Evolutionary conservation across 2,888 invertebrate species (phyloP), one percentile per base, ranked within the genome.

Genomic region (Thereva unica): DNA sequence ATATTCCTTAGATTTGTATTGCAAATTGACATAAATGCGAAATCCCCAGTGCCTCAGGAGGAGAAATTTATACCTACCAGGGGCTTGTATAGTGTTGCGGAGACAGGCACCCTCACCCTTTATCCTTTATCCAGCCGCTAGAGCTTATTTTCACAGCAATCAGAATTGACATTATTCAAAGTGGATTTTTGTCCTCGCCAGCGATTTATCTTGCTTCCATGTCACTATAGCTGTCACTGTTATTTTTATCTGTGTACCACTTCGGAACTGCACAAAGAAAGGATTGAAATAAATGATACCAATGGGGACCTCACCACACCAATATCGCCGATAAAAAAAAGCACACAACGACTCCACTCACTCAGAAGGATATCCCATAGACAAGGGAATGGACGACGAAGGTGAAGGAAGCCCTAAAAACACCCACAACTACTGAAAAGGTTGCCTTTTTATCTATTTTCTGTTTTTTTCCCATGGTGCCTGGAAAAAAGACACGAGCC

Each of bases 251-350:
- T 64, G 42, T 41, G 53, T 53, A 52, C 42, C 53, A 52, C 10
- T 53, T 40, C 12, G n/a, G 37, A 45, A 45, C 42, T 53, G 59
- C 59, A 59, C 49, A 64, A 64, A 52, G 53, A 50, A 53, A 54
- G 55, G 53, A 64, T 64, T 64, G 55, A 64, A 64, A 64, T 64
- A 64, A 64, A 64, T 64, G 64, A 64, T 64, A 47, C 64, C 64
- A 47, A 54, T 49, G 47, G 64, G 55, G 64, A 64, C 55, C 23
- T 34, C 23, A 52, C 44, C 45, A 45, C 5, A 44, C 61, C 61
- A 53, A 35, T 35, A 23, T 41, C 23, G 63, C 49, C 38, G 59
- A 59, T 59, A 47, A 59, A 59, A 59, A 59, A 45, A 47, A 47
- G 4, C 3, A 47, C n/a, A 8, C 12, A 57, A 57, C 57, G 57